Percentiles rank a stretch among this genome's conserved stretches.
phyloP scores from a whole-genome alignment of 1,140 invertebrate genomes.

The Drosophila ficusphila region DNA sequence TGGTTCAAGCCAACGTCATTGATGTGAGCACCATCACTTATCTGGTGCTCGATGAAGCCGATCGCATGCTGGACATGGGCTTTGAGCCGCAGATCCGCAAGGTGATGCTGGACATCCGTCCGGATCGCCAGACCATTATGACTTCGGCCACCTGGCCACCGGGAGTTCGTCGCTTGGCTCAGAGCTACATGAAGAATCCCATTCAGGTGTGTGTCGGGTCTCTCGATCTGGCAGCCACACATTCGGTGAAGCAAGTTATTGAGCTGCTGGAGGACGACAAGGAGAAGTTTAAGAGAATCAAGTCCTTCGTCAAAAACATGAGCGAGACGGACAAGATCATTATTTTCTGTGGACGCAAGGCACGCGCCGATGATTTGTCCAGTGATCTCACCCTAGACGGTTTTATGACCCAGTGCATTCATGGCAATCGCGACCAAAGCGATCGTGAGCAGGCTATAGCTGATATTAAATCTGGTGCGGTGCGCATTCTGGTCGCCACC shows the following conservation, averaged over 20 bases:
- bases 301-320: slow-evolving; percentile 85
- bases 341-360: slow-evolving; percentile 94
- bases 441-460: slow-evolving; percentile 94
- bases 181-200: slow-evolving; percentile 94
- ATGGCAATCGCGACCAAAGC: slow-evolving; percentile 94
- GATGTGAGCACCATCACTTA: slow-evolving; percentile 92
- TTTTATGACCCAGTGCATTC: slow-evolving; percentile 90
- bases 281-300: slow-evolving; percentile 87
- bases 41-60: slow-evolving; percentile 96
- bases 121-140: slow-evolving; percentile 94
- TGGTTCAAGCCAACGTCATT: slow-evolving; percentile 88
- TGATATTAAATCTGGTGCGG: slow-evolving; percentile 91
- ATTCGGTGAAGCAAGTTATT: slow-evolving; percentile 92
- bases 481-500: slow-evolving; percentile 95
- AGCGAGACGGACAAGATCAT: slow-evolving; percentile 91
- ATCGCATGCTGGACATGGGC: slow-evolving; percentile 92
- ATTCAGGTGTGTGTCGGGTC: slow-evolving; percentile 95
- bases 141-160: slow-evolving; percentile 95
- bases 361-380: slow-evolving; percentile 91
- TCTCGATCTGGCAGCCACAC: slow-evolving; percentile 93
- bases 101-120: slow-evolving; percentile 90
- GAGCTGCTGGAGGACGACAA: slow-evolving; percentile 90
- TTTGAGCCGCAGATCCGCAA: slow-evolving; percentile 95
- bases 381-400: slow-evolving; percentile 90
- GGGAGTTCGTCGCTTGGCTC: slow-evolving; percentile 91